phyloP scores from a whole-genome alignment of 2,888 invertebrate genomes.

The Uloborus plumipes region DNA sequence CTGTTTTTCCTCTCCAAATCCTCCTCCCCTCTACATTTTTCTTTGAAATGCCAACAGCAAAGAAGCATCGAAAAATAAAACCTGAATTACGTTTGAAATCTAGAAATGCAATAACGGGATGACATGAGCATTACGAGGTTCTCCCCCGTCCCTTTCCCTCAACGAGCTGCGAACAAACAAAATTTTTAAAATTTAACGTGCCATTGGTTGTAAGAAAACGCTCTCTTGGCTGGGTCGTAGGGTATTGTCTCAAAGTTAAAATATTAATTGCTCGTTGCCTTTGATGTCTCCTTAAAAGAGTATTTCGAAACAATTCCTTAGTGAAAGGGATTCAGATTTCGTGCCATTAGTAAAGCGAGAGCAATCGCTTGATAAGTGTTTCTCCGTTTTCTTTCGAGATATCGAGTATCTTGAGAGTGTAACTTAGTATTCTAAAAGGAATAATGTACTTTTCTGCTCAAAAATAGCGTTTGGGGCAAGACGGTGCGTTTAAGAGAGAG shows the following conservation, averaged over 20 bases:
- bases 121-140: slow-evolving; percentile 26
- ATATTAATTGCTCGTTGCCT: slow-evolving; percentile 51
- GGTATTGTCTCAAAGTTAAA: slow-evolving; percentile 53
- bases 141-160: neutral
- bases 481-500: too few species aligned
- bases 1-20: neutral
- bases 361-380: slow-evolving; percentile 44
- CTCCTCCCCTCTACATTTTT: neutral
- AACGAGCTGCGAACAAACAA: slow-evolving; percentile 22
- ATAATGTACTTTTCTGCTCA: neutral
- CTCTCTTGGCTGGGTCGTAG: slow-evolving; percentile 1
- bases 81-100: slow-evolving; percentile 37
- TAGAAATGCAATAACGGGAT: slow-evolving; percentile 29
- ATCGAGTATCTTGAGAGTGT: slow-evolving; percentile 21
- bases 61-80: slow-evolving; percentile 18
- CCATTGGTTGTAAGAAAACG: slow-evolving; percentile 1
- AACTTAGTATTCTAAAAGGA: slow-evolving; percentile 25
- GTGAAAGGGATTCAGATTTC: slow-evolving; percentile 10
- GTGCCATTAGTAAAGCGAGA: slow-evolving; percentile 46
- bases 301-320: slow-evolving; percentile 24
- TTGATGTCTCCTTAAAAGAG: slow-evolving; percentile 33
- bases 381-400: slow-evolving; percentile 27
- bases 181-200: slow-evolving; percentile 32
- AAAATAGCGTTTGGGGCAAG: too few species aligned
- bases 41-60: neutral